These are phyloP conservation scores for Himalopsyche phryganea DNA, from an alignment of 1,140 invertebrate species.

Conservation along the genomic window DNA sequence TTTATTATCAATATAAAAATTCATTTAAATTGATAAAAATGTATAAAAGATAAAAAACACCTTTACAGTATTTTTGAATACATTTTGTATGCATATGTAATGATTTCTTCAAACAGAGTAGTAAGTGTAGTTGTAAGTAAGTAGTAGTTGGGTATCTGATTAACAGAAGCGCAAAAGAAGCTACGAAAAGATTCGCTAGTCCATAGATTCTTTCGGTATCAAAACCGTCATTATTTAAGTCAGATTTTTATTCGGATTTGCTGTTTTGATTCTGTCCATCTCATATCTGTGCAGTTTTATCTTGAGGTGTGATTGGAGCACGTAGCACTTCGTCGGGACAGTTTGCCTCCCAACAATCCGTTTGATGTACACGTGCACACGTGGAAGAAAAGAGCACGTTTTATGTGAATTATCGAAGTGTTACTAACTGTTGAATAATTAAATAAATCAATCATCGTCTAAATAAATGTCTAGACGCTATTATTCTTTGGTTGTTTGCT, in stretches of 20 bases:
- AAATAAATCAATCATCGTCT: background rate
- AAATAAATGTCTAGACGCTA: background rate
- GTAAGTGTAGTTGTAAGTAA: too few relatives aligned
- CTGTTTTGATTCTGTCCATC: background rate
- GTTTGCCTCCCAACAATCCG: slow-evolving; percentile 1
- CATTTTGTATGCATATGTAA: too few relatives aligned
- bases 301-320: slow-evolving; percentile 28
- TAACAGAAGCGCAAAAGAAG: too few relatives aligned
- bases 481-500: background rate
- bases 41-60: too few relatives aligned
- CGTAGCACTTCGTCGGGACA: slow-evolving; percentile 5
- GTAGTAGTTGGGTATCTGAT: too few relatives aligned
- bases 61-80: too few relatives aligned
- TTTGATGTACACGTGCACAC: background rate
- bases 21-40: too few relatives aligned
- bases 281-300: slow-evolving; percentile 14
- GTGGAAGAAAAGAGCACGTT: background rate
- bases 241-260: slow-evolving; percentile 14
- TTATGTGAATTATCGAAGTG: too few relatives aligned
- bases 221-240: background rate
- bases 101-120: too few relatives aligned
- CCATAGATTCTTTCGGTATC: too few relatives aligned
- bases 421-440: background rate
- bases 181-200: too few relatives aligned
- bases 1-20: too few relatives aligned